phyloP scores from a whole-genome alignment of 2,888 invertebrate genomes.

The Serripes groenlandicus region DNA sequence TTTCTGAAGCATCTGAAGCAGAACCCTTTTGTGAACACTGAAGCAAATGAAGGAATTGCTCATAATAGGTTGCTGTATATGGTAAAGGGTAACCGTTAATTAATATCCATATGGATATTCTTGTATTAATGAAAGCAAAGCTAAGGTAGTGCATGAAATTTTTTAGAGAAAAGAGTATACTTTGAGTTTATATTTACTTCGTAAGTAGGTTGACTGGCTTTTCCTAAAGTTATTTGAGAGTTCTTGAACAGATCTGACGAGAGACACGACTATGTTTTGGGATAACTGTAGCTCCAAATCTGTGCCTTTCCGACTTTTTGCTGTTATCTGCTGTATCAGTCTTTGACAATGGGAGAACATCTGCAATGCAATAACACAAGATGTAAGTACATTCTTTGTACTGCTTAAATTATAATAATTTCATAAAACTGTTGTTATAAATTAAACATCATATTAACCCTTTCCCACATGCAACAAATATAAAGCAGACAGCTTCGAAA shows the following conservation, averaged over 20 bases:
- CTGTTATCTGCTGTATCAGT: slow-evolving; percentile 88
- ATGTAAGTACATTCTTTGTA: too few relatives aligned
- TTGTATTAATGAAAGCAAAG: too few relatives aligned
- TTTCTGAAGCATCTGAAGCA: background rate
- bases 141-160: too few relatives aligned
- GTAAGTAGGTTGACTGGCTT: slow-evolving; percentile 94
- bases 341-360: slow-evolving; percentile 88
- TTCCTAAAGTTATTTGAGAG: slow-evolving; percentile 93
- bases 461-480: too few relatives aligned
- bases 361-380: slow-evolving; percentile 83
- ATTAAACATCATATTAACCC: too few relatives aligned
- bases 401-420: too few relatives aligned
- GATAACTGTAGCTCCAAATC: slow-evolving; percentile 92
- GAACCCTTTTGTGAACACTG: background rate
- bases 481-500: too few relatives aligned
- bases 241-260: slow-evolving; percentile 95
- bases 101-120: too few relatives aligned
- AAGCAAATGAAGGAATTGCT: background rate
- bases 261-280: slow-evolving; percentile 93
- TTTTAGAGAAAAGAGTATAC: too few relatives aligned
- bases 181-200: slow-evolving; percentile 89
- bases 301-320: slow-evolving; percentile 81
- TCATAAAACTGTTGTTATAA: too few relatives aligned
- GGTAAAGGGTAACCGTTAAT: too few relatives aligned
- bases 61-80: background rate